Evolutionary conservation across 2,888 invertebrate genomes (phyloP).

Genomic region (Apocheima hispidaria): DNA sequence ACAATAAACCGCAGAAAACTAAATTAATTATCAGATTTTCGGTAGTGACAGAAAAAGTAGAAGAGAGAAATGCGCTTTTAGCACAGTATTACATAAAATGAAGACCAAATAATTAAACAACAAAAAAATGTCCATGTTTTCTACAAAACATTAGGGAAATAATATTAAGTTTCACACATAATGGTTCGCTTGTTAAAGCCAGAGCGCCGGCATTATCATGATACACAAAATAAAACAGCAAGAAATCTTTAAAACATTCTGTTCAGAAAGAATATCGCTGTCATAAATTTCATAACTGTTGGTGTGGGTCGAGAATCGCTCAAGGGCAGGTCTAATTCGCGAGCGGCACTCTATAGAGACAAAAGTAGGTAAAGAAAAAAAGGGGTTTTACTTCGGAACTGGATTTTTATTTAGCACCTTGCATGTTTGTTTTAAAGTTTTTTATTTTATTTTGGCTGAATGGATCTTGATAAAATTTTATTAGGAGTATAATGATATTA

Average conservation of each 20-base stretch:
- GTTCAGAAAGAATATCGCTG: background rate
- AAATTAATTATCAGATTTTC: too few relatives aligned
- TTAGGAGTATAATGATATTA: too few relatives aligned
- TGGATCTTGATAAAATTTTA: too few relatives aligned
- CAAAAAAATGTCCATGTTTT: background rate
- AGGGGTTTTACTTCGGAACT: background rate
- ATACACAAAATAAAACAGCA: slow-evolving; percentile 12
- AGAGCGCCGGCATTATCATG: background rate
- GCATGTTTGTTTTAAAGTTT: too few relatives aligned
- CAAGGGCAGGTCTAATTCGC: slow-evolving; percentile 23
- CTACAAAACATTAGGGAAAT: background rate
- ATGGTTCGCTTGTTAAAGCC: background rate
- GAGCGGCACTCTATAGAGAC: slow-evolving; percentile 5
- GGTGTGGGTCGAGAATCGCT: slow-evolving; percentile 11
- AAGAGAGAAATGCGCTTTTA: too few relatives aligned
- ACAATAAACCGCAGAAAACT: too few relatives aligned
- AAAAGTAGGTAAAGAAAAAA: background rate
- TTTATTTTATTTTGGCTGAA: too few relatives aligned
- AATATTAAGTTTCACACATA: background rate
- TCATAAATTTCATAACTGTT: slow-evolving; percentile 6
- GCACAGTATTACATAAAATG: too few relatives aligned
- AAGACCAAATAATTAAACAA: too few relatives aligned
- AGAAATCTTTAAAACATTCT: slow-evolving; percentile 13
- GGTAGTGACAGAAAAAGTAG: too few relatives aligned
- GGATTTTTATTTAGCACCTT: background rate